Evolutionary conservation across 2,888 invertebrate species (phyloP).

Genomic region (Netelia melanura): DNA sequence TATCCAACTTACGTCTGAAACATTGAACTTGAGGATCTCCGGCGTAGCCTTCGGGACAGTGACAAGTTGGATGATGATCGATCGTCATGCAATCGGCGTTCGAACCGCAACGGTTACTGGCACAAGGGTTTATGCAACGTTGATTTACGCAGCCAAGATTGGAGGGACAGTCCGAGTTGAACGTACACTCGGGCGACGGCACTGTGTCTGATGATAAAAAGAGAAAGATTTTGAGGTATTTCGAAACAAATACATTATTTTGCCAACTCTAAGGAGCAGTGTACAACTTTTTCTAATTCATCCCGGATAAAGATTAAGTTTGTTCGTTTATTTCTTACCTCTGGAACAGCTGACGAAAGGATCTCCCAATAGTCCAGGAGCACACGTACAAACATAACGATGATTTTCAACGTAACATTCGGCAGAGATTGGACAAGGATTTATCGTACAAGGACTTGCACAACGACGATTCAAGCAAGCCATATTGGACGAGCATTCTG

Average conservation of each 20-base stretch:
- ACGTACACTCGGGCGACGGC: slow-evolving; percentile 88
- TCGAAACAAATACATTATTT: slow-evolving; percentile 3
- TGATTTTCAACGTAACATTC: slow-evolving; percentile 92
- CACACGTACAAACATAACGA: slow-evolving; percentile 91
- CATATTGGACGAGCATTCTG: slow-evolving; percentile 90
- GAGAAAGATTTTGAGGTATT: slow-evolving; percentile 5
- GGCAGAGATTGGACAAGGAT: slow-evolving; percentile 92
- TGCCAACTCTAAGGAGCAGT: background rate
- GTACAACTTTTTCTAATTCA: no score
- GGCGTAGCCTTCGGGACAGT: slow-evolving; percentile 93
- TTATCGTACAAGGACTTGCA: slow-evolving; percentile 91
- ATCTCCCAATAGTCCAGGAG: slow-evolving; percentile 91
- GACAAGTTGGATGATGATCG: slow-evolving; percentile 93
- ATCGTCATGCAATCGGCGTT: slow-evolving; percentile 92
- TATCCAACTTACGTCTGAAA: slow-evolving; percentile 91
- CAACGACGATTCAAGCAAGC: slow-evolving; percentile 91
- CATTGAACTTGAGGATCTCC: slow-evolving; percentile 95
- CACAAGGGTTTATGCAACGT: slow-evolving; percentile 93
- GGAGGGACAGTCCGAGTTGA: slow-evolving; percentile 91
- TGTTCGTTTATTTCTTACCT: slow-evolving; percentile 78
- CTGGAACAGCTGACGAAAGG: slow-evolving; percentile 92
- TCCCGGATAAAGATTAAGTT: no score
- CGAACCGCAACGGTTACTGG: slow-evolving; percentile 92
- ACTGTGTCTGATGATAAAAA: slow-evolving; percentile 83
- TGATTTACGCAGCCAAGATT: slow-evolving; percentile 93